Percentiles rank a stretch among this genome's conserved stretches.
Evolutionary conservation across 2,113 vertebrate species (phyloP).

Genomic region (Kryptolebias marmoratus): DNA sequence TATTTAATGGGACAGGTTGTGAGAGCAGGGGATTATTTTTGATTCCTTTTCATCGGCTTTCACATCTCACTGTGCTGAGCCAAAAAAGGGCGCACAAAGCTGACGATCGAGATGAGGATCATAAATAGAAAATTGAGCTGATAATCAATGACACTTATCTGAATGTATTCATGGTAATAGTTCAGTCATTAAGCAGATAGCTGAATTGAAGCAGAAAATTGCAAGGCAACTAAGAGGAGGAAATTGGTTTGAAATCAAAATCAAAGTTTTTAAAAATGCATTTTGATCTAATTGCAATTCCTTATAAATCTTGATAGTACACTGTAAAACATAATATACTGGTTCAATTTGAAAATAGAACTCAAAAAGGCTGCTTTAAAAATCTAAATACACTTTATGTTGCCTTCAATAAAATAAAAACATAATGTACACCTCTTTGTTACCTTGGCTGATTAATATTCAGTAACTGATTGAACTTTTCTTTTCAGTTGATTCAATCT

Average conservation of each 20-base stretch:
- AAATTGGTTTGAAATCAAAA: not conserved
- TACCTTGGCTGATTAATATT: too few species aligned
- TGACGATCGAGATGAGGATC: constrained; percentile 36
- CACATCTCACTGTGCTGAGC: constrained; percentile 33
- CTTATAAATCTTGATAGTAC: too few species aligned
- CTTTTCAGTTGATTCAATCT: too few species aligned
- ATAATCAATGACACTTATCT: constrained; percentile 11
- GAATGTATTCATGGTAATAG: not conserved
- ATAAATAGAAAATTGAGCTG: constrained; percentile 34
- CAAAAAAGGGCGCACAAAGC: constrained; percentile 43
- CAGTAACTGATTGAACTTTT: too few species aligned
- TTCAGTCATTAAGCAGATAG: not conserved
- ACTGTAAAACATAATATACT: too few species aligned
- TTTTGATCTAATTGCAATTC: not conserved
- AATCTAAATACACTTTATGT: too few species aligned
- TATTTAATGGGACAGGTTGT: constrained; percentile 43
- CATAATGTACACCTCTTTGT: too few species aligned
- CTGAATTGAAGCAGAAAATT: not conserved
- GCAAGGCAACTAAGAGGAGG: not conserved
- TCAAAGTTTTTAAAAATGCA: not conserved
- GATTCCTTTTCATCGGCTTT: constrained; percentile 59
- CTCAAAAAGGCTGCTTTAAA: too few species aligned
- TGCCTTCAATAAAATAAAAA: too few species aligned
- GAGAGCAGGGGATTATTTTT: constrained; percentile 47
- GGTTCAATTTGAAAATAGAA: too few species aligned